phyloP scores from a whole-genome alignment of 2,888 invertebrate species.

The Drosophila helvetica region DNA sequence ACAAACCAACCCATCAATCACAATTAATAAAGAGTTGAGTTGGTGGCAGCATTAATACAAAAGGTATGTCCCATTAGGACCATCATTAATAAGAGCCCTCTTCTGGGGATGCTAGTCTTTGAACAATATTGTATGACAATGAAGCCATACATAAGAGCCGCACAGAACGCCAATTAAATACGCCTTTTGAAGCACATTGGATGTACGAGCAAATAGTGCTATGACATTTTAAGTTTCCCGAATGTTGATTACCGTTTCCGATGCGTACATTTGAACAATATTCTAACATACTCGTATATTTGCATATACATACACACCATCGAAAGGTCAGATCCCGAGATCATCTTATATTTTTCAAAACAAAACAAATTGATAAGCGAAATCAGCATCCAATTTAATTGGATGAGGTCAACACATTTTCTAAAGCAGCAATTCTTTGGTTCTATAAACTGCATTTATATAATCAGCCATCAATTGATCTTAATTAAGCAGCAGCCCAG shows the following conservation, averaged over 20 bases:
- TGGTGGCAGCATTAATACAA: constrained; percentile 5
- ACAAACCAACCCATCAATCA: constrained; percentile 49
- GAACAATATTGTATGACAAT: constrained; percentile 27
- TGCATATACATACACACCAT: background rate
- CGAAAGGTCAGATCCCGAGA: constrained; percentile 53
- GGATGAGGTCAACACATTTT: constrained; percentile 20
- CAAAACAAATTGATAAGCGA: constrained; percentile 52
- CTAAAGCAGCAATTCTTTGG: constrained; percentile 2
- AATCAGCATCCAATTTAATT: constrained; percentile 45
- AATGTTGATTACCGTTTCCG: constrained; percentile 5
- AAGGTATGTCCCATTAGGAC: constrained; percentile 15
- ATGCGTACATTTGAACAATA: background rate
- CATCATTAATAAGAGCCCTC: constrained; percentile 28
- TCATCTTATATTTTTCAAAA: constrained; percentile 44
- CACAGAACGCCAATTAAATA: background rate
- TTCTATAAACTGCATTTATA: constrained; percentile 1
- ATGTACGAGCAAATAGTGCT: background rate
- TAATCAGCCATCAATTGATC: constrained; percentile 2
- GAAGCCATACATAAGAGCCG: background rate
- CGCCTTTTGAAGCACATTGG: background rate
- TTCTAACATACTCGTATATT: constrained; percentile 2
- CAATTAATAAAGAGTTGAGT: constrained; percentile 41
- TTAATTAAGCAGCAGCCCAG: background rate
- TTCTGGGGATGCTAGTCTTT: constrained; percentile 44
- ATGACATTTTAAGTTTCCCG: background rate